phyloP scores from a whole-genome alignment of 1,140 invertebrate genomes.

The Apis florea region DNA sequence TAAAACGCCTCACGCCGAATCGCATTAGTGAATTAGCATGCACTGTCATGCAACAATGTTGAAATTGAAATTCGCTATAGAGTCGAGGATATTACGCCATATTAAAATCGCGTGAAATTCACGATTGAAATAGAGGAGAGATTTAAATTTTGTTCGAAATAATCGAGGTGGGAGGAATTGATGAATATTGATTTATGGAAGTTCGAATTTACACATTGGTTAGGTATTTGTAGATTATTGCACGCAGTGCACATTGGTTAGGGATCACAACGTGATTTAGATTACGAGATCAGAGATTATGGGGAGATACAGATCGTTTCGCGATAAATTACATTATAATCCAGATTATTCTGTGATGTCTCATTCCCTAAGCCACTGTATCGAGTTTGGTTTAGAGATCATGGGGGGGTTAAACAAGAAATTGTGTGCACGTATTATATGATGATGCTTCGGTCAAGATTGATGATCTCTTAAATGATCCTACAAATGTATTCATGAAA shows the following conservation, averaged over 20 bases:
- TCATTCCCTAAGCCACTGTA: slow-evolving; percentile 15
- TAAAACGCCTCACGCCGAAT: slow-evolving; percentile 54
- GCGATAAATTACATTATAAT: slow-evolving; percentile 27
- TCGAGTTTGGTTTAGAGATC: background rate
- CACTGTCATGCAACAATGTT: slow-evolving; percentile 31
- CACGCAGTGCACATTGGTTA: background rate
- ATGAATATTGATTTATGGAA: background rate
- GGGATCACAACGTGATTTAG: slow-evolving; percentile 18
- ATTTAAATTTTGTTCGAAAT: background rate
- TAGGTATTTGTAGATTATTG: slow-evolving; percentile 1
- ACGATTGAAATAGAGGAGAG: background rate
- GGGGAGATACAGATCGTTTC: background rate
- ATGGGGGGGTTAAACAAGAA: background rate
- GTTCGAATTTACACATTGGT: background rate
- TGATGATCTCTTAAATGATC: background rate
- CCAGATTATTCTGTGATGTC: slow-evolving; percentile 23
- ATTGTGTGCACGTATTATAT: background rate
- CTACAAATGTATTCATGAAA: background rate
- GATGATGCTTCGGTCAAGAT: background rate
- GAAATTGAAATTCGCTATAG: slow-evolving; percentile 39
- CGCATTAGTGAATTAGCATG: slow-evolving; percentile 57
- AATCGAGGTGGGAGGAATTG: background rate
- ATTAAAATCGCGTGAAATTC: background rate
- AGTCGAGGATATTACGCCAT: background rate
- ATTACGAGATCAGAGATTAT: slow-evolving; percentile 31